phyloP scores from a whole-genome alignment of 2,113 vertebrate species.

The Colistium nudipinnis region DNA sequence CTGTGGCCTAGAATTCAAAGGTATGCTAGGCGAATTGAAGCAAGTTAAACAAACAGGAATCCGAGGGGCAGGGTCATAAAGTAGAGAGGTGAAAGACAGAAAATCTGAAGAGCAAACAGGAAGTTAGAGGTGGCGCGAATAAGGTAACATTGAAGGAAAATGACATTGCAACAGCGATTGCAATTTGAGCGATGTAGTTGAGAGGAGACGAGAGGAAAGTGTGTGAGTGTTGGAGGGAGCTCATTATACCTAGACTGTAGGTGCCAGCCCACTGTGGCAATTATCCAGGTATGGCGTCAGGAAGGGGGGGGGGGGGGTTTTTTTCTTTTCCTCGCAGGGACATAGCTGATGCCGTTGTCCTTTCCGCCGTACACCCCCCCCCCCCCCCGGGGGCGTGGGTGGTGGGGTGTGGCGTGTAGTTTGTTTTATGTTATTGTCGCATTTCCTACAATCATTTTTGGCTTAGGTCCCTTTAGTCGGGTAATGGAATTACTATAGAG shows the following conservation, averaged over 20 bases:
- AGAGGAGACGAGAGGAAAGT: neutral
- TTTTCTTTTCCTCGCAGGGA: conserved; percentile 32
- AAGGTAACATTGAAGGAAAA: neutral
- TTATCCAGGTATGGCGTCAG: conserved; percentile 37
- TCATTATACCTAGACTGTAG: conserved; percentile 44
- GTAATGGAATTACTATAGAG: neutral
- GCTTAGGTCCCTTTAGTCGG: neutral
- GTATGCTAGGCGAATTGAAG: neutral
- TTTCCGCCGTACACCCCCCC: conserved; percentile 26
- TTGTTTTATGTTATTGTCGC: too few relatives aligned
- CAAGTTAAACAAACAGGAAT: conserved; percentile 3
- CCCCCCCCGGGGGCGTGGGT: neutral
- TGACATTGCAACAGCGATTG: conserved; percentile 7
- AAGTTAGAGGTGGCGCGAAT: neutral
- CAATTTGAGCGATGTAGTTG: conserved; percentile 10
- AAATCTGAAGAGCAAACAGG: conserved; percentile 6
- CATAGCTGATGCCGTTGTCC: conserved; percentile 56
- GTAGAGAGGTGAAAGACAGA: neutral
- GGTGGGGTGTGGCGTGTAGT: neutral
- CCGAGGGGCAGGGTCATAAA: neutral
- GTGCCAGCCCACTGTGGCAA: conserved; percentile 43
- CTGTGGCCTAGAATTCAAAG: neutral
- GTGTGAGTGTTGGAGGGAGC: neutral
- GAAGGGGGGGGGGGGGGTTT: conserved; percentile 16
- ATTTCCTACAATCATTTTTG: neutral